A percentile compares a stretch with the other conserved stretches of the same genome.
phyloP scores from a whole-genome alignment of 2,113 vertebrate genomes.

The Cryptotis parvus region DNA sequence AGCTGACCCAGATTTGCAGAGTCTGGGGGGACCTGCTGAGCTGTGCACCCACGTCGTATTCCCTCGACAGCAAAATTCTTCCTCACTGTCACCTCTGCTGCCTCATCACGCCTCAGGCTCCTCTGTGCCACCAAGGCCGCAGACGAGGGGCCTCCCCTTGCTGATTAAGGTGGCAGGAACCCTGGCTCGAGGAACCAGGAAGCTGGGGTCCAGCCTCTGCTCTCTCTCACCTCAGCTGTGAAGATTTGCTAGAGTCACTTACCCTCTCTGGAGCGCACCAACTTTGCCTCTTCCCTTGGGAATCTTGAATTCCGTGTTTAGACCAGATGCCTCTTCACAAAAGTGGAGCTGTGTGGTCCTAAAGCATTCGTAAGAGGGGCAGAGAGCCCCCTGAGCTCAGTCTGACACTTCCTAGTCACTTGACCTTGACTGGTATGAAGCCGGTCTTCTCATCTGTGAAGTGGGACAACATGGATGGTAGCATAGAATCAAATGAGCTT shows the following conservation, averaged over 20 bases:
- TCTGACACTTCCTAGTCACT: neutral
- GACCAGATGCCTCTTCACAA: neutral
- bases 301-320: too few relatives aligned
- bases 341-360: neutral
- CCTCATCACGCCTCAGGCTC: neutral
- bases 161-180: neutral
- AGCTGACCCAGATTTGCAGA: conserved; percentile 64
- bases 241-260: too few relatives aligned
- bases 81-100: neutral
- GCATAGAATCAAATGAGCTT: neutral
- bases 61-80: conserved; percentile 17
- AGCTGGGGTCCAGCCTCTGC: neutral
- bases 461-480: neutral
- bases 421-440: neutral
- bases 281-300: too few relatives aligned
- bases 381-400: too few relatives aligned
- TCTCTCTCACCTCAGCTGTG: too few relatives aligned
- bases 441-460: neutral
- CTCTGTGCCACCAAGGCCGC: rapidly evolving
- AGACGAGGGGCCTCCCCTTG: rapidly evolving
- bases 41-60: neutral
- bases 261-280: too few relatives aligned
- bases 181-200: neutral
- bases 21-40: neutral
- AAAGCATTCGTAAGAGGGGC: neutral